Evolutionary conservation across 2,888 invertebrate species (phyloP).

Genomic region (Cephus spinipes): DNA sequence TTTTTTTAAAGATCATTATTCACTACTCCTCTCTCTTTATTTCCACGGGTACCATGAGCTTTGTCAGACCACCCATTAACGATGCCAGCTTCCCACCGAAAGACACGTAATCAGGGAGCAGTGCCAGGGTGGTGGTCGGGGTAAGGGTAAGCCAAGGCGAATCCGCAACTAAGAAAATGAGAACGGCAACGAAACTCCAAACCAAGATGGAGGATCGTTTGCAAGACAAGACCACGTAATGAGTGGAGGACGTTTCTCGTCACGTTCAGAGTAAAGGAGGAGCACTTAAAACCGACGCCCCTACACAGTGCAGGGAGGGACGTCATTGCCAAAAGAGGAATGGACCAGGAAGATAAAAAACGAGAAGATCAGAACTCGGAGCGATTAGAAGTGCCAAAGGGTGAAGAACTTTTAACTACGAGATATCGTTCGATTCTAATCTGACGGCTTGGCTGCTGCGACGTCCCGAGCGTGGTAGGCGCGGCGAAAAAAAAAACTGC

Average conservation of each 20-base stretch:
- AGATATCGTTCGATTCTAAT: background rate
- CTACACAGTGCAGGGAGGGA: background rate
- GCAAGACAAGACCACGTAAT: slow-evolving; percentile 58
- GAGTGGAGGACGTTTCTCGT: slow-evolving; percentile 55
- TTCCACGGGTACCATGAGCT: background rate
- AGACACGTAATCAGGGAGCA: background rate
- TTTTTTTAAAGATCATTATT: background rate
- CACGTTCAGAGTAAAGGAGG: slow-evolving; percentile 46
- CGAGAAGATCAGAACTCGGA: background rate
- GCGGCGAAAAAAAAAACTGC: background rate
- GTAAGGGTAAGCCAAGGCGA: slow-evolving; percentile 14
- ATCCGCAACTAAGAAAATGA: slow-evolving; percentile 32
- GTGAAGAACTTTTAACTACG: background rate
- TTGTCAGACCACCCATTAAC: background rate
- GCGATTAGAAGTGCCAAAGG: background rate
- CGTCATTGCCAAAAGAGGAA: background rate
- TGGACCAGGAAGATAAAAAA: background rate
- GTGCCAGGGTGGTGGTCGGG: background rate
- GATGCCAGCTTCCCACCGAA: background rate
- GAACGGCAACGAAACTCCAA: background rate
- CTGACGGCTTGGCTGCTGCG: background rate
- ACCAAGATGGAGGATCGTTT: slow-evolving; percentile 37
- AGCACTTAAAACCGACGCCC: background rate
- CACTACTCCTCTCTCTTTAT: background rate
- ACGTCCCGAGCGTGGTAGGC: background rate